Conservation (phyloP, 2,797 vertebrate species). For the Harpagifer antarcticus region DNA sequence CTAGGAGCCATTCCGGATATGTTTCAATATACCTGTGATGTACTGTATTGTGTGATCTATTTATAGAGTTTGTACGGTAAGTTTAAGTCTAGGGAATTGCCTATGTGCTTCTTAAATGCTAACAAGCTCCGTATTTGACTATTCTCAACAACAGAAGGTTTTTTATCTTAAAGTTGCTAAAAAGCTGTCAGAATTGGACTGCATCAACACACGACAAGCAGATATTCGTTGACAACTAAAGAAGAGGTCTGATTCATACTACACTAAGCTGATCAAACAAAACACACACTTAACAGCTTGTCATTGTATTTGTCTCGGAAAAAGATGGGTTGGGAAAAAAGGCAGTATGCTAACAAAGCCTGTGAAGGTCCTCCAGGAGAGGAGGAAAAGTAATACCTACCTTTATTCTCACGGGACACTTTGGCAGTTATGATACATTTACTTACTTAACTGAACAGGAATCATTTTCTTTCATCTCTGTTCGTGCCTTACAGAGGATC, state of each 20-base stretch:
- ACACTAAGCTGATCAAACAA: conserved; percentile 27
- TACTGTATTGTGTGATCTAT: background rate
- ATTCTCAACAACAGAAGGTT: background rate
- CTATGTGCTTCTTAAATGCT: background rate
- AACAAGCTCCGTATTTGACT: conserved; percentile 4
- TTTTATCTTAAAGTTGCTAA: conserved; percentile 2
- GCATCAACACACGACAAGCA: background rate
- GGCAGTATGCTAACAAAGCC: conserved; percentile 32
- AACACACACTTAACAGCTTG: conserved; percentile 26
- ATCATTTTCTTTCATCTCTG: conserved; percentile 74
- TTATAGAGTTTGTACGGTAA: background rate
- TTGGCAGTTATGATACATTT: conserved; percentile 78
- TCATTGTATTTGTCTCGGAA: conserved; percentile 5
- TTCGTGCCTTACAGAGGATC: conserved; percentile 65
- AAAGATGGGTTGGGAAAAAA: background rate
- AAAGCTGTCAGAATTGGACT: background rate
- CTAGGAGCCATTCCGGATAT: background rate
- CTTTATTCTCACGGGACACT: conserved; percentile 55
- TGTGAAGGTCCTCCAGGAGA: conserved; percentile 36
- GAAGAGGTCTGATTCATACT: background rate
- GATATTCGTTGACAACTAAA: conserved; percentile 1
- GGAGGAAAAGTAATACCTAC: conserved; percentile 43
- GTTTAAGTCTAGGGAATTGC: background rate
- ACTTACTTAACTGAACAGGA: conserved; percentile 73
- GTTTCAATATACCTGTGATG: background rate